Conservation (phyloP, 2,113 vertebrate genomes). For the Psammodynastes pulverulentus region DNA sequence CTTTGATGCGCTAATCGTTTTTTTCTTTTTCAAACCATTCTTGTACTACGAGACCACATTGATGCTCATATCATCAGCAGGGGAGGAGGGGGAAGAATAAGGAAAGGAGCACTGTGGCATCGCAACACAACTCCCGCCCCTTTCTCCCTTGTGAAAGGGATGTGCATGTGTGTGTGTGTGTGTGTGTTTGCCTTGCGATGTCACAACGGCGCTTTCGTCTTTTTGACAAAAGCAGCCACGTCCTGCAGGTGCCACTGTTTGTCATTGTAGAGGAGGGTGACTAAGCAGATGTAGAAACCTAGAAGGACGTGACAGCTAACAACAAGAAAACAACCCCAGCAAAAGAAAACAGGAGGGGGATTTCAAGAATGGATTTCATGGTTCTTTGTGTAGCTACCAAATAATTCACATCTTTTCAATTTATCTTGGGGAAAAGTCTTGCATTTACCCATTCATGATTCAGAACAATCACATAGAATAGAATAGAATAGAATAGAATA, state of each 20-base stretch:
- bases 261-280: not conserved
- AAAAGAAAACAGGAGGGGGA: not conserved
- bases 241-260: not conserved
- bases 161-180: no score
- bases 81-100: not conserved
- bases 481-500: no score
- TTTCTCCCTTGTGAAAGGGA: not conserved
- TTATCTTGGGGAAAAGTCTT: not conserved
- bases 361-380: not conserved
- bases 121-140: not conserved
- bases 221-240: not conserved
- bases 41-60: not conserved
- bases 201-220: not conserved
- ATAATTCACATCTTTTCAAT: not conserved
- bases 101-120: not conserved
- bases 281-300: not conserved
- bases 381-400: not conserved
- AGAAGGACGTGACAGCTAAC: not conserved
- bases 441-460: not conserved
- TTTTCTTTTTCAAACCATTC: not conserved
- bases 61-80: not conserved
- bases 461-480: constrained; percentile 29
- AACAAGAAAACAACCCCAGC: not conserved
- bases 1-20: not conserved
- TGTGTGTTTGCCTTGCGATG: not conserved